phyloP scores from a whole-genome alignment of 1,140 invertebrate genomes.

The Drosophila micromelanica region DNA sequence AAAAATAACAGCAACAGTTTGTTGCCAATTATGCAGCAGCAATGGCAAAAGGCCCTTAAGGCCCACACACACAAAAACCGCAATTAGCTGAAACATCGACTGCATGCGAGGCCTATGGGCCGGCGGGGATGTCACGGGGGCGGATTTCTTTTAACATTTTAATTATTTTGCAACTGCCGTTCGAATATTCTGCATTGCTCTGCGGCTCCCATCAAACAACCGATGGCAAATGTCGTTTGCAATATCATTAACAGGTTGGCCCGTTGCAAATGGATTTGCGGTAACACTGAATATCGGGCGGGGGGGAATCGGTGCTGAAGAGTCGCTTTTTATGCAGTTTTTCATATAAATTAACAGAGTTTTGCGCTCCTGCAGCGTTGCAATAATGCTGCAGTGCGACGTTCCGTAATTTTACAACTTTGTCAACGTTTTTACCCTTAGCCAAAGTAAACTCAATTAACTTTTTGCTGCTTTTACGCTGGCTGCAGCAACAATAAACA shows the following conservation, averaged over 20 bases:
- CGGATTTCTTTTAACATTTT: slow-evolving; percentile 26
- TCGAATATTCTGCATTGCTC: slow-evolving; percentile 23
- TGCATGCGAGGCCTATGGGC: neutral
- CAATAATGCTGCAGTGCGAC: slow-evolving; percentile 19
- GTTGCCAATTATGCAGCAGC: slow-evolving; percentile 3
- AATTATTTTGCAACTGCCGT: slow-evolving; percentile 45
- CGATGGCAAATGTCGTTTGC: slow-evolving; percentile 61
- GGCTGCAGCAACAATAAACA: slow-evolving; percentile 70
- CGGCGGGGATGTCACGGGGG: neutral
- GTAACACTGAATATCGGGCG: slow-evolving; percentile 17
- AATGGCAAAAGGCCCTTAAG: slow-evolving; percentile 25
- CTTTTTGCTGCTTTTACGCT: slow-evolving; percentile 65
- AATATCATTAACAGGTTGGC: slow-evolving; percentile 59
- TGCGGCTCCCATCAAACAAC: slow-evolving; percentile 44
- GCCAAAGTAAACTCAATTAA: slow-evolving; percentile 81
- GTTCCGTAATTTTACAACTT: slow-evolving; percentile 70
- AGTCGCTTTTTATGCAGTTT: slow-evolving; percentile 54
- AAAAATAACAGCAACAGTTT: slow-evolving; percentile 7
- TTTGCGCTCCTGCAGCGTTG: slow-evolving; percentile 34
- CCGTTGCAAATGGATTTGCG: slow-evolving; percentile 50
- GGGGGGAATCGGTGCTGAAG: slow-evolving; percentile 13
- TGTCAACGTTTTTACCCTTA: slow-evolving; percentile 74
- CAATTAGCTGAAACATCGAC: slow-evolving; percentile 38
- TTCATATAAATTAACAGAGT: slow-evolving; percentile 72
- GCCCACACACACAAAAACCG: slow-evolving; percentile 24